Base-by-base conservation (phyloP, 2,113 vertebrate species). In the Tragelaphus buxtoni region DNA sequence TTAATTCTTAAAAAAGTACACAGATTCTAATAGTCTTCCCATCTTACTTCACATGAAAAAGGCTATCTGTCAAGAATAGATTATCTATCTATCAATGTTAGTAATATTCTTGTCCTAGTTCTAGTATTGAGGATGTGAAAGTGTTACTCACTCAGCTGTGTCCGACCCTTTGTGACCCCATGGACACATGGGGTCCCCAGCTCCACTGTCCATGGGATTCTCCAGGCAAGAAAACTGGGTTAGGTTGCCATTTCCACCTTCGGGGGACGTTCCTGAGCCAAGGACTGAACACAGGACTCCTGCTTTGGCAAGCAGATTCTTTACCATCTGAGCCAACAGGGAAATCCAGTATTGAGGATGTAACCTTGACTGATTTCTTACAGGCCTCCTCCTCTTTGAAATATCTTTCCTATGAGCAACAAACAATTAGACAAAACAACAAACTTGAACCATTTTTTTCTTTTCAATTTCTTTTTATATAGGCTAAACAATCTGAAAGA, bases 391-490 rank as follows among this genome's bases (percentile, higher is more conserved):
- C 18, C 26, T 26, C 58, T 89, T 76, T 16, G 4, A 88, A 92
- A 88, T 58, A 51, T 3, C 16, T 74, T 79, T 96, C 28, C 3
- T 84, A 90, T 89, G 69, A 35, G 35, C 17, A 63, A 18, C 49
- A 47, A 72, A 76, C 4, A 51, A 88, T 81, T 58, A 84, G 91
- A 88, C 28, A 45, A 95, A 93, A 86, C 83, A 39, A 88, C 17
- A 94, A 82, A 74, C 47, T 65, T 94, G 11, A 51, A 58, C 9
- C 69, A 85, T 80, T 72, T 14, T 94, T 94, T 90, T 56, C 49
- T 76, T 95, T 96, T 94, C 47, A 76, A 53, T 61, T 88, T 96
- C 80, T 94, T 39, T 94, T 96, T 89, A 49, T 72, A 12, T 92
- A 93, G 49, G 18, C 28, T 83, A 81, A 94, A 84, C 30, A 87